Percentiles rank a stretch among this genome's conserved stretches.
Evolutionary conservation across 2,888 invertebrate species (phyloP).

Genomic region (Hylaea fasciaria): DNA sequence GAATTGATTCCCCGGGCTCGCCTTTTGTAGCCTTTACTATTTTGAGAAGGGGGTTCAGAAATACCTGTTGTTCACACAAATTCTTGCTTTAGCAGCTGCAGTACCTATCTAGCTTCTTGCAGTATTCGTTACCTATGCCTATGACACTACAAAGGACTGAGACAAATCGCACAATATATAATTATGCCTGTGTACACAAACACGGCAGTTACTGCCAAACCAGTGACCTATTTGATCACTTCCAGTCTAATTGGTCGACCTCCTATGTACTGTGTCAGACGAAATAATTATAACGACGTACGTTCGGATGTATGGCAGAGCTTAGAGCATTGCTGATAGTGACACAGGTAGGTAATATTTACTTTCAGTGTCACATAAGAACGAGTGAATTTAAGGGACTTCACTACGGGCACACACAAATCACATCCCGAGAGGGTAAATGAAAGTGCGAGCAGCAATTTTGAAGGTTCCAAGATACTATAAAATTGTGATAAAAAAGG

Average conservation of each 20-base stretch:
- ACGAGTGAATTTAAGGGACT: background rate
- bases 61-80: too few relatives aligned
- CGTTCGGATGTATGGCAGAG: background rate
- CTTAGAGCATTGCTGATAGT: background rate
- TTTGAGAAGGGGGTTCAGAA: background rate
- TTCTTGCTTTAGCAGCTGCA: too few relatives aligned
- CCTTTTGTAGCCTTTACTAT: background rate
- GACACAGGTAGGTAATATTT: too few relatives aligned
- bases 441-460: conserved; percentile 32
- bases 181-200: conserved; percentile 1
- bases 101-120: too few relatives aligned
- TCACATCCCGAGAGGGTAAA: conserved; percentile 25
- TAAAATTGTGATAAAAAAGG: conserved; percentile 42
- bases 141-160: too few relatives aligned
- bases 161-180: conserved; percentile 3
- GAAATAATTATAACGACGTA: conserved; percentile 26
- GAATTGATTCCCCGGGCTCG: background rate
- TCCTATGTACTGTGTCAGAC: conserved; percentile 36
- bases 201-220: conserved; percentile 29
- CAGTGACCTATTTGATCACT: conserved; percentile 44
- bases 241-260: conserved; percentile 41
- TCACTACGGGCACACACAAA: background rate
- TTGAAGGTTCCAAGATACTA: conserved; percentile 35
- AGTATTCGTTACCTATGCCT: too few relatives aligned
- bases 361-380: background rate